These are phyloP conservation scores for Phyllostomus hastatus DNA, from an alignment of 2,113 vertebrate genomes.

Conservation along the genomic window DNA sequence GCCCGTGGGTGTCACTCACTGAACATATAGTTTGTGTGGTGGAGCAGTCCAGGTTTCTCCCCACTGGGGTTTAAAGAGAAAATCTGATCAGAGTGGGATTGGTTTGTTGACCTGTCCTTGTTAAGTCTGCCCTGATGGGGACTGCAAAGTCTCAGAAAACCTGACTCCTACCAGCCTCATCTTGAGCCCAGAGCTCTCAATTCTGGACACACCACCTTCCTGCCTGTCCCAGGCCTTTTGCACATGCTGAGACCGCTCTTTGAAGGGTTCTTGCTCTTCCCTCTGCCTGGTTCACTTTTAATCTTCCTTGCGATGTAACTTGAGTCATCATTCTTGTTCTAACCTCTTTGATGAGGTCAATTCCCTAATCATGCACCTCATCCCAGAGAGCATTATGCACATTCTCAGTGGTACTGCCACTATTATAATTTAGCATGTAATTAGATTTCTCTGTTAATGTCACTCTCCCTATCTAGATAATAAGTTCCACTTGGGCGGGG, in stretches of 20 bases:
- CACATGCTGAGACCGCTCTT: background rate
- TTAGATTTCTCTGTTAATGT: background rate
- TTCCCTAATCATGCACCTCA: background rate
- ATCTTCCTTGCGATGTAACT: background rate
- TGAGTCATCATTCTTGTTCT: slow-evolving; percentile 1
- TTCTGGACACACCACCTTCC: background rate
- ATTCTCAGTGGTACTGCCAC: background rate
- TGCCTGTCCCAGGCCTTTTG: background rate
- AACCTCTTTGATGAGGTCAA: background rate
- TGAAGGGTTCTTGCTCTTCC: background rate
- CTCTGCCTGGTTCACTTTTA: background rate
- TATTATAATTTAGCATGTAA: background rate
- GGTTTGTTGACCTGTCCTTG: background rate
- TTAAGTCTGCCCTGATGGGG: background rate
- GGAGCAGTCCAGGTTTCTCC: background rate
- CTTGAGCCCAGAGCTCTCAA: background rate
- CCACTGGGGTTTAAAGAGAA: background rate
- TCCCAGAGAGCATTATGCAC: background rate
- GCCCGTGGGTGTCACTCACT: background rate
- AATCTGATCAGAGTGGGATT: background rate
- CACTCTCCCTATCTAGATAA: background rate
- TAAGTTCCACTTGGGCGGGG: background rate
- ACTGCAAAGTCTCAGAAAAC: background rate
- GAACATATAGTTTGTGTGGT: background rate
- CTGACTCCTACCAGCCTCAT: background rate